phyloP scores from a whole-genome alignment of 2,797 vertebrate genomes.

The Spinus olivaceus region DNA sequence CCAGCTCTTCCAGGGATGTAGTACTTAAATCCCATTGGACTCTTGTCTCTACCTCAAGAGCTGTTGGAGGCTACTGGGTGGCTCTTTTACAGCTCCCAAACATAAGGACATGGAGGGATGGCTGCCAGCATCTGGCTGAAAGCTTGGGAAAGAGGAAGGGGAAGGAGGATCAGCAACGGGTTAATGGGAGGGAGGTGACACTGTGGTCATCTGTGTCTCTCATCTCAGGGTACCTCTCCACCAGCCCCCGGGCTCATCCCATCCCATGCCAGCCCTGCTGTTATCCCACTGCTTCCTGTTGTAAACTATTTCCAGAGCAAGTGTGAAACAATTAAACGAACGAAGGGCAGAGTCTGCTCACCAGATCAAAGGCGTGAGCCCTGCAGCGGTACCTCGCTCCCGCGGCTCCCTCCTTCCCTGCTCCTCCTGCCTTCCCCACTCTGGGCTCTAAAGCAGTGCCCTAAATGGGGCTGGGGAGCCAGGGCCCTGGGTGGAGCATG shows the following conservation, averaged over 20 bases:
- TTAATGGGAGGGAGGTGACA: slow-evolving; percentile 37
- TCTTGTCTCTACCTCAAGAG: neutral
- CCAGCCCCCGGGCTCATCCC: neutral
- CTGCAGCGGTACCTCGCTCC: neutral
- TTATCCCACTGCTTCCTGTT: slow-evolving; percentile 60
- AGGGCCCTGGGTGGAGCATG: fast-evolving
- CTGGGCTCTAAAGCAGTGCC: neutral
- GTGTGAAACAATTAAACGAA: slow-evolving; percentile 68
- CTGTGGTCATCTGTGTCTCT: slow-evolving; percentile 6
- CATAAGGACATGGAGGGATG: fast-evolving
- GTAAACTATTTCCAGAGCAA: slow-evolving; percentile 66
- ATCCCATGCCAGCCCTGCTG: slow-evolving; percentile 3
- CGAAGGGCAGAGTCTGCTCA: slow-evolving; percentile 44
- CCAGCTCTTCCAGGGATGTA: fast-evolving
- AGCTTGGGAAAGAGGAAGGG: neutral
- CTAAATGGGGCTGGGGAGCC: fast-evolving
- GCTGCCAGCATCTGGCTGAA: neutral
- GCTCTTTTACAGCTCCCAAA: neutral
- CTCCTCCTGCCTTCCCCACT: neutral
- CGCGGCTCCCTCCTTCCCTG: neutral
- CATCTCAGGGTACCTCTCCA: neutral
- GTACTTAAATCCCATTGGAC: fast-evolving
- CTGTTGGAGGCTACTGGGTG: fast-evolving
- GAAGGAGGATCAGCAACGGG: neutral
- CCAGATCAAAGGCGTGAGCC: slow-evolving; percentile 48